Conservation (phyloP, 2,113 vertebrate genomes). For the Geothlypis trichas region DNA sequence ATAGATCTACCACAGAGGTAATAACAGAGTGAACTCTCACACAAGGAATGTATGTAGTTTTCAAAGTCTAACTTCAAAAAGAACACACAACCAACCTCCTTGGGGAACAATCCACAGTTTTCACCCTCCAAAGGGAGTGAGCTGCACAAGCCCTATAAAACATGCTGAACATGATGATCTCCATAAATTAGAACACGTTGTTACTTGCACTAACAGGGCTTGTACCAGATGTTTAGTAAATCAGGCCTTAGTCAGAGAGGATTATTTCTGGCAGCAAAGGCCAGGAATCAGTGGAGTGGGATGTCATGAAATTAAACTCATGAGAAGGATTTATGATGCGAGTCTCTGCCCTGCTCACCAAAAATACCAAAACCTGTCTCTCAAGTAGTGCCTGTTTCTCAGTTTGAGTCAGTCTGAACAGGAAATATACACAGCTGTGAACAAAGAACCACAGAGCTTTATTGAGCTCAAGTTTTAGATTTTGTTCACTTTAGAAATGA, state of each 20-base stretch:
- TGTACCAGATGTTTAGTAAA: slow-evolving; percentile 62
- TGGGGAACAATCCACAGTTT: background rate
- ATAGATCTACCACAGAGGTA: background rate
- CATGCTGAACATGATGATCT: background rate
- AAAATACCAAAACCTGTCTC: slow-evolving; percentile 52
- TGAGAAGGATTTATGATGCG: slow-evolving; percentile 5
- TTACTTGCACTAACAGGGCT: slow-evolving; percentile 55
- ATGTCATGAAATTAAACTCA: slow-evolving; percentile 41
- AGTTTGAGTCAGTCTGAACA: background rate
- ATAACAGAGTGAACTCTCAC: background rate
- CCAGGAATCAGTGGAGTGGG: slow-evolving; percentile 24
- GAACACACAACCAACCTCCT: background rate
- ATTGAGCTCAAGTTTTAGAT: background rate
- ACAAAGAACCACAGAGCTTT: background rate
- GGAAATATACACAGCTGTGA: background rate
- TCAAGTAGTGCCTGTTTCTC: slow-evolving; percentile 45
- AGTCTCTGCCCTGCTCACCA: slow-evolving; percentile 6
- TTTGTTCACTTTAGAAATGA: background rate
- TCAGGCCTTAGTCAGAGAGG: slow-evolving; percentile 56
- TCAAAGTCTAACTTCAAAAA: background rate
- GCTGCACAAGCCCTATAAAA: slow-evolving; percentile 6
- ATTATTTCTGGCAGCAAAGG: slow-evolving; percentile 61
- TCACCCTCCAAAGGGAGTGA: background rate
- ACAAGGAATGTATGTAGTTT: background rate
- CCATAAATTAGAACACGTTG: slow-evolving; percentile 34